Evolutionary conservation across 1,140 invertebrate genomes (phyloP).

Genomic region (Schmidtea mediterranea): DNA sequence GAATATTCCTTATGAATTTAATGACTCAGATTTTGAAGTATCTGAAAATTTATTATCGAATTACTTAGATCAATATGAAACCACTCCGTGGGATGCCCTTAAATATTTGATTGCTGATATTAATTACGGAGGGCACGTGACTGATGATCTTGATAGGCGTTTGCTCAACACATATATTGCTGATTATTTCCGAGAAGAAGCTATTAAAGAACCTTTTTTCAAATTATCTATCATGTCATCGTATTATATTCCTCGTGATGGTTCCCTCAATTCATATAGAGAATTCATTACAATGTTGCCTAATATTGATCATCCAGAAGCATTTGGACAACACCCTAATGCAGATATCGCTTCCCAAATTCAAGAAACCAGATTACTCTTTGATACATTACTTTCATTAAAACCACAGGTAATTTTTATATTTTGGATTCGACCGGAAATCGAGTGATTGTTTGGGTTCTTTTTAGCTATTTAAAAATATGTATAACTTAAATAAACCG

Average conservation of each 20-base stretch:
- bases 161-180: constrained; percentile 46
- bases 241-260: constrained; percentile 53
- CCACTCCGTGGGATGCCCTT: constrained; percentile 36
- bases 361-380: constrained; percentile 23
- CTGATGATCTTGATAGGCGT: constrained; percentile 25
- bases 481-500: too few relatives aligned
- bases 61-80: constrained; percentile 51
- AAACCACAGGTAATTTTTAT: constrained; percentile 18
- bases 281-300: constrained; percentile 48
- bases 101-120: constrained; percentile 28
- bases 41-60: constrained; percentile 49
- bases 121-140: constrained; percentile 30
- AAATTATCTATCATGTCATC: constrained; percentile 39
- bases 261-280: constrained; percentile 44
- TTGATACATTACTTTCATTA: constrained; percentile 26
- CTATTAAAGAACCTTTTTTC: constrained; percentile 36
- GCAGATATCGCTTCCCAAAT: constrained; percentile 28
- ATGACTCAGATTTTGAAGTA: constrained; percentile 61
- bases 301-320: constrained; percentile 45
- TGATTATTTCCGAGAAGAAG: constrained; percentile 45
- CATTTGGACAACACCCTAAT: constrained; percentile 35
- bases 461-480: too few relatives aligned
- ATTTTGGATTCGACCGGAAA: too few relatives aligned
- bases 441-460: too few relatives aligned
- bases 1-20: constrained; percentile 40